Conservation (phyloP, 1,140 invertebrate species). For the Phortica variegata region DNA sequence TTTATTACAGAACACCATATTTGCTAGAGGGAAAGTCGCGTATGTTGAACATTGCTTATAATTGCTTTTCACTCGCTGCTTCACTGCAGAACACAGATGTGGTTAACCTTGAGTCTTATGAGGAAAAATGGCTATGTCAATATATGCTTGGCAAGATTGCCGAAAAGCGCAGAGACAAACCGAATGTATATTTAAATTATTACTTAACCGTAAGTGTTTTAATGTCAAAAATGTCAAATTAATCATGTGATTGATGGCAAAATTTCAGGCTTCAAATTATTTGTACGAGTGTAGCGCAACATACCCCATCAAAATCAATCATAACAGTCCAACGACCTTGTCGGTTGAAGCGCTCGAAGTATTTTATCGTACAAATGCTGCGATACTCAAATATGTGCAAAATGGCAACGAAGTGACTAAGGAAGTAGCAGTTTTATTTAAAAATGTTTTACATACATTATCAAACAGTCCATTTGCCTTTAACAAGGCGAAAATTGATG, state of each 20-base stretch:
- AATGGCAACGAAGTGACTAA: constrained; percentile 58
- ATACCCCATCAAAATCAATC: constrained; percentile 85
- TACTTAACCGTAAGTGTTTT: constrained; percentile 65
- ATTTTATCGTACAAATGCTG: constrained; percentile 79
- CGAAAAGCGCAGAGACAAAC: constrained; percentile 76
- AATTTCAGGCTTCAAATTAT: constrained; percentile 67
- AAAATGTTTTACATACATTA: constrained; percentile 53
- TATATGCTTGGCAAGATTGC: constrained; percentile 68
- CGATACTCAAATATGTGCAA: constrained; percentile 82
- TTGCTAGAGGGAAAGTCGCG: constrained; percentile 4
- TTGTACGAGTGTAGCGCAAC: constrained; percentile 77
- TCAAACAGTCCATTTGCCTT: constrained; percentile 57
- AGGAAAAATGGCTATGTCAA: constrained; percentile 29
- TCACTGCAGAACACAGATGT: constrained; percentile 12
- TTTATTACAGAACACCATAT: constrained; percentile 1
- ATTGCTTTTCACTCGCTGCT: constrained; percentile 19
- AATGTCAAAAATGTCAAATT: too few species aligned
- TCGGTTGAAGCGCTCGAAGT: constrained; percentile 89
- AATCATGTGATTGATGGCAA: too few species aligned
- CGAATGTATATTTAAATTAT: constrained; percentile 74
- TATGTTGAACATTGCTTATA: constrained; percentile 16
- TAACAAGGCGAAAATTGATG: constrained; percentile 55
- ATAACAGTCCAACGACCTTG: constrained; percentile 77
- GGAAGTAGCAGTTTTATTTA: constrained; percentile 58
- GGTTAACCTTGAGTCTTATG: constrained; percentile 13